These are phyloP conservation scores for Chrysolina oricalcia DNA, from an alignment of 2,888 invertebrate species.

Conservation along the genomic window DNA sequence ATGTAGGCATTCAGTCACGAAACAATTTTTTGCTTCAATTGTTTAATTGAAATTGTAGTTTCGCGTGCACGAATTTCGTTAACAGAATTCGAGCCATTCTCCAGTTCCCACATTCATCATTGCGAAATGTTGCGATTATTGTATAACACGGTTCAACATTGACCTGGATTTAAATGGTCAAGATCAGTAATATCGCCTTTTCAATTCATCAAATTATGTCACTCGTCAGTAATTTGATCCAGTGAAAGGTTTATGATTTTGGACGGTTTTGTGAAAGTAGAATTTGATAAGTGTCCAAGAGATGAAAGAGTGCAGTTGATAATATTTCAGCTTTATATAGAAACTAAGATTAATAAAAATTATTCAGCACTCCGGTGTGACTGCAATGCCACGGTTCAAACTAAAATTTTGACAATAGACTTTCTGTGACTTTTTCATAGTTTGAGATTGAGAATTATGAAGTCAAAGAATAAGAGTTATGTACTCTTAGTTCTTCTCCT, in stretches of 20 bases:
- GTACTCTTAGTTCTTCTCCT: no score
- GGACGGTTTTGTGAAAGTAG: background rate
- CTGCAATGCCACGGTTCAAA: no score
- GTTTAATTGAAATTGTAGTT: background rate
- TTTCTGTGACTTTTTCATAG: no score
- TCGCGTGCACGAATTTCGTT: conserved; percentile 10
- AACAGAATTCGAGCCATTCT: background rate
- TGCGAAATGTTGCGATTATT: conserved; percentile 26
- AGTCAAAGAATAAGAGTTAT: no score
- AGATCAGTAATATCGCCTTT: conserved; percentile 34
- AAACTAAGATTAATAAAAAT: no score
- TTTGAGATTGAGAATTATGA: no score
- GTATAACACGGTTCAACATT: conserved; percentile 41
- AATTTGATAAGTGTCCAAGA: background rate
- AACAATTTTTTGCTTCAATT: background rate
- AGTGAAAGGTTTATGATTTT: conserved; percentile 12
- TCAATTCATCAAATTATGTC: conserved; percentile 17
- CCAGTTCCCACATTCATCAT: conserved; percentile 13
- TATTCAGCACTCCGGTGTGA: no score
- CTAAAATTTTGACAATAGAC: no score
- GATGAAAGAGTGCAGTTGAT: no score
- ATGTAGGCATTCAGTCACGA: background rate
- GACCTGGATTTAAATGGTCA: conserved; percentile 46
- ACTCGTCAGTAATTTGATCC: background rate
- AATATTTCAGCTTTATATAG: no score